A percentile compares a stretch with the other conserved stretches of the same genome.
Conservation (phyloP, 2,797 vertebrate species). For the Pelobates cultripes region DNA sequence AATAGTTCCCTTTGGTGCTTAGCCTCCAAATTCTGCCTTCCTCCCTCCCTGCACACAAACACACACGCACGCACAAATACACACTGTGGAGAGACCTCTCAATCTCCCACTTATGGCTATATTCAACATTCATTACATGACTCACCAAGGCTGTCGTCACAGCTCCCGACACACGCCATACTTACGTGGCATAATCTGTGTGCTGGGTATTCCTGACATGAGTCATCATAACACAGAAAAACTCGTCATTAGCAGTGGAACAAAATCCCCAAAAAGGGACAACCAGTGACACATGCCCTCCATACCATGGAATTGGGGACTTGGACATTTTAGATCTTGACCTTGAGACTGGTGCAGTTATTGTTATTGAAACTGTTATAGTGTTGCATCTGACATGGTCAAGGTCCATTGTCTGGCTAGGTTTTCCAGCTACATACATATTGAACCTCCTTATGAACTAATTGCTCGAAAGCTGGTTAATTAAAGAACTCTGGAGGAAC, state of each 20-base stretch:
- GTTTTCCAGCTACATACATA: too few species aligned
- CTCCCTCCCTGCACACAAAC: background rate
- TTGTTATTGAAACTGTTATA: too few species aligned
- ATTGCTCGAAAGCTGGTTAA: too few species aligned
- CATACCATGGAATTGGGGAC: too few species aligned
- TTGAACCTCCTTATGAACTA: too few species aligned
- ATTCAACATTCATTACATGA: slow-evolving; percentile 9
- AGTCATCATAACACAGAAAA: slow-evolving; percentile 28
- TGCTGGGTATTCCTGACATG: slow-evolving; percentile 15
- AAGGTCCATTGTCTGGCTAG: too few species aligned
- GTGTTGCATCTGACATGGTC: too few species aligned
- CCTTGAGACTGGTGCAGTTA: too few species aligned
- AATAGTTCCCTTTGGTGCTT: background rate
- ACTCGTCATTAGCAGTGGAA: background rate
- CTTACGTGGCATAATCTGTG: slow-evolving; percentile 24
- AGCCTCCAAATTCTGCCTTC: background rate
- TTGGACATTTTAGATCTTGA: too few species aligned
- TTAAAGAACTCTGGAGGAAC: too few species aligned
- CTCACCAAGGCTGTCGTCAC: slow-evolving; percentile 1
- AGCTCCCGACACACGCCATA: slow-evolving; percentile 29
- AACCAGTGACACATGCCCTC: background rate
- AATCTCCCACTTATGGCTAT: background rate
- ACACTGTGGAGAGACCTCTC: background rate
- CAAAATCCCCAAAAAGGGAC: background rate
- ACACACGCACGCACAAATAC: background rate